Evolutionary conservation across 2,888 invertebrate species (phyloP), one percentile per base, ranked within the genome.

Genomic region (Cabera pusaria): DNA sequence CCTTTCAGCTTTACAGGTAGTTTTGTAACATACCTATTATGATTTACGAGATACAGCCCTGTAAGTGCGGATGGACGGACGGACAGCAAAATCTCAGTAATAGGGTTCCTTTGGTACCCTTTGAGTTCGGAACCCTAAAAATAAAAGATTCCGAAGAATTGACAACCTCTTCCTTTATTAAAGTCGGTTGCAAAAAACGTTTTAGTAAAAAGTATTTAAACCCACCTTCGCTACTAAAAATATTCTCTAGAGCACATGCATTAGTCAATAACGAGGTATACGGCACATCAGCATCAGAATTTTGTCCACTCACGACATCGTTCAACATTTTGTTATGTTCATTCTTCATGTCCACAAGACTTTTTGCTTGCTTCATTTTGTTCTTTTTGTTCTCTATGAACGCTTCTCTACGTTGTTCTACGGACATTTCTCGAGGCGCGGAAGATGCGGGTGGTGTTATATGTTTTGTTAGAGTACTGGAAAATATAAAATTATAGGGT

Each of bases 401-500:
- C 0, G 77, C 81, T 45, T 84, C 84, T 5, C 85, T 72, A 2
- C 83, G 75, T 36, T 76, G 79, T 8, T 76, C 74, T 1, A 72
- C 64, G 0, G 71, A 72, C 34, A 71, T 53, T 44, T 70, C 76
- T 24, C 72, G 70, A n/a, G 77, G 69, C 4, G 69, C 70, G 0
- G 83, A 78, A 0, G 87, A 85, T 0, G 88, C 78, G 1, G 92
- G 92, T 1, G 93, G 92, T 0, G 93, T 93, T 76, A 94, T 91
- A 61, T 94, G 93, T 64, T 92, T 92, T 6, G 93, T 94, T 53
- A 94, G 69, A 0, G 93, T 93, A 55, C 94, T 94, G 64, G 23
- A 73, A 78, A 10, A 5, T 1, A 25, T 4, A 14, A 14, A 14
- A 4, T 14, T 14, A 14, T n/a, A n/a, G n/a, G n/a, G n/a, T n/a